These are phyloP conservation scores for Calameuta idolon DNA, from an alignment of 2,888 invertebrate genomes.

Conservation along the genomic window DNA sequence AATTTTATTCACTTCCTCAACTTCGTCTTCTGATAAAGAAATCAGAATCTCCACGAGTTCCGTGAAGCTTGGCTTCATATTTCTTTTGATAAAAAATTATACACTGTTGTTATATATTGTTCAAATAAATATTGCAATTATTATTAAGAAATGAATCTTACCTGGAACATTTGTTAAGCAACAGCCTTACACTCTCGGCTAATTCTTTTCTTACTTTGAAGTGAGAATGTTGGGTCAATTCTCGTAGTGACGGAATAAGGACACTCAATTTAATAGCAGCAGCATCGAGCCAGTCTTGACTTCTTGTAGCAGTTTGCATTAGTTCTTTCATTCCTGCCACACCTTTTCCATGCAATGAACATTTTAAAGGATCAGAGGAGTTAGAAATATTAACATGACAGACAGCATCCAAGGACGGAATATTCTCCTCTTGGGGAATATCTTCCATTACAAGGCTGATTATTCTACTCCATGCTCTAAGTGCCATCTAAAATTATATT, in stretches of 20 bases:
- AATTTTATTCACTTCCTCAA: constrained; percentile 67
- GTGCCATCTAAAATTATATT: constrained; percentile 60
- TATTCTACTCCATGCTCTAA: constrained; percentile 67
- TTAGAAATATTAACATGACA: constrained; percentile 41
- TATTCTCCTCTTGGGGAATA: constrained; percentile 35
- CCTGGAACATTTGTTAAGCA: constrained; percentile 73
- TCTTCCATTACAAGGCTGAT: constrained; percentile 68
- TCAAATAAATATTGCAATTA: not conserved
- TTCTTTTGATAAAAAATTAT: constrained; percentile 66
- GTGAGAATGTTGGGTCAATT: constrained; percentile 73
- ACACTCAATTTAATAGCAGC: constrained; percentile 71
- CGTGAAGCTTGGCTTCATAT: constrained; percentile 74
- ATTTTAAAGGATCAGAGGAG: constrained; percentile 38
- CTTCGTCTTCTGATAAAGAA: constrained; percentile 76
- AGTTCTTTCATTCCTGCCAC: constrained; percentile 60
- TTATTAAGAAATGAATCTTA: constrained; percentile 53
- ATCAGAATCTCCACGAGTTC: constrained; percentile 77
- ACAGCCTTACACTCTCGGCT: constrained; percentile 70
- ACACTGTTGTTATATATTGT: not conserved
- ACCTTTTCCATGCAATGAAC: constrained; percentile 44
- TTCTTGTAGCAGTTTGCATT: constrained; percentile 64
- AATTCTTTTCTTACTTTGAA: constrained; percentile 74
- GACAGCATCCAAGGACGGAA: constrained; percentile 24
- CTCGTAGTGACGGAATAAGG: constrained; percentile 69
- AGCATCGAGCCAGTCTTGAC: constrained; percentile 71